Evolutionary conservation across 2,888 invertebrate species (phyloP).

Genomic region (Zhuqinia jingwanae): DNA sequence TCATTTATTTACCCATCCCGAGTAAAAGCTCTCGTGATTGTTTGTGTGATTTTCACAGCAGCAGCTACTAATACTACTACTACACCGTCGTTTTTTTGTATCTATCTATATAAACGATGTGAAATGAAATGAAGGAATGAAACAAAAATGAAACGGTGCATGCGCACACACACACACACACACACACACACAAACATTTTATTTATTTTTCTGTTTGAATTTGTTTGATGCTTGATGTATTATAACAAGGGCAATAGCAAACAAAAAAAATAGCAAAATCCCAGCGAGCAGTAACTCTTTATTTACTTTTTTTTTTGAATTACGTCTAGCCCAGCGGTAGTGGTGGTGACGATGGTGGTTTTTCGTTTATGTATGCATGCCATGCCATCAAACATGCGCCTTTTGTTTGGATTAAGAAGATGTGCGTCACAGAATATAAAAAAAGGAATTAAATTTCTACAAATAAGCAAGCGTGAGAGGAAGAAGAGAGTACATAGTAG

Average conservation of each 20-base stretch:
- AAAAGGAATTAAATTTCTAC: constrained; percentile 28
- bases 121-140: constrained; percentile 6
- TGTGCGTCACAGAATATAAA: constrained; percentile 44
- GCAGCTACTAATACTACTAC: no score
- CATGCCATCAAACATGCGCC: no score
- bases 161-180: no score
- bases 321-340: background rate
- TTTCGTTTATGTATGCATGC: background rate
- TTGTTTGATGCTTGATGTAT: background rate
- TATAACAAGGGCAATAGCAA: constrained; percentile 48
- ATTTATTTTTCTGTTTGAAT: no score
- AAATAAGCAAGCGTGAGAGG: no score
- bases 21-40: constrained; percentile 13
- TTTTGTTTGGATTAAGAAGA: constrained; percentile 18
- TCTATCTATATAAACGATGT: no score
- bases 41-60: constrained; percentile 30
- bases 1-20: background rate
- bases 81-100: no score
- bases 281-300: constrained; percentile 7
- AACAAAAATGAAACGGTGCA: constrained; percentile 48
- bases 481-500: no score
- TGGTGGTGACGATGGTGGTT: background rate
- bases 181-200: no score
- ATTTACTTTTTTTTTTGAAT: background rate
- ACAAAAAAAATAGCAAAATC: constrained; percentile 26